Evolutionary conservation across 2,113 vertebrate genomes (phyloP).

Genomic region (Melanerpes formicivorus): DNA sequence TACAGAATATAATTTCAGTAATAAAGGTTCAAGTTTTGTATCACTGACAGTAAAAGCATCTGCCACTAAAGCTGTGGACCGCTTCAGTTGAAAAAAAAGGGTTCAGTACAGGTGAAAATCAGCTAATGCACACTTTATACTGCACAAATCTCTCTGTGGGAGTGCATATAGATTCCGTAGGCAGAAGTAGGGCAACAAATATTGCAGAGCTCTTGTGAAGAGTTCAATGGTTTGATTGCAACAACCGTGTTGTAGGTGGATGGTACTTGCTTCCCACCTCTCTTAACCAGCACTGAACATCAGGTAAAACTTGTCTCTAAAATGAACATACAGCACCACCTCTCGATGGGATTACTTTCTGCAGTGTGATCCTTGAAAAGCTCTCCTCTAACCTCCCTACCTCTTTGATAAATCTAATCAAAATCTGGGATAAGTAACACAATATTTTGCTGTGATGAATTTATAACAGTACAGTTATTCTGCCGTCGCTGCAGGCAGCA

Average conservation of each 20-base stretch:
- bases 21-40: neutral
- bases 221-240: neutral
- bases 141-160: neutral
- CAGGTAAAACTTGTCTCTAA: neutral
- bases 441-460: neutral
- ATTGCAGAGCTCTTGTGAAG: neutral
- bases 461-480: neutral
- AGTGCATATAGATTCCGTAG: neutral
- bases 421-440: neutral
- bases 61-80: neutral
- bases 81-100: neutral
- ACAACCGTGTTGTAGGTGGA: neutral
- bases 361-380: neutral
- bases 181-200: neutral
- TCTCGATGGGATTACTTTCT: constrained; percentile 23
- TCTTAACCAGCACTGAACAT: neutral
- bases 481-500: neutral
- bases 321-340: constrained; percentile 1
- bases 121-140: neutral
- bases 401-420: neutral
- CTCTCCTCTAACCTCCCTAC: rapidly evolving
- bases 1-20: neutral
- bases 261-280: neutral
- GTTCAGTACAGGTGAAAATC: neutral
- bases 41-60: neutral